Base-by-base conservation (phyloP, 23 tunicate genomes). In the Diplosoma virens region DNA sequence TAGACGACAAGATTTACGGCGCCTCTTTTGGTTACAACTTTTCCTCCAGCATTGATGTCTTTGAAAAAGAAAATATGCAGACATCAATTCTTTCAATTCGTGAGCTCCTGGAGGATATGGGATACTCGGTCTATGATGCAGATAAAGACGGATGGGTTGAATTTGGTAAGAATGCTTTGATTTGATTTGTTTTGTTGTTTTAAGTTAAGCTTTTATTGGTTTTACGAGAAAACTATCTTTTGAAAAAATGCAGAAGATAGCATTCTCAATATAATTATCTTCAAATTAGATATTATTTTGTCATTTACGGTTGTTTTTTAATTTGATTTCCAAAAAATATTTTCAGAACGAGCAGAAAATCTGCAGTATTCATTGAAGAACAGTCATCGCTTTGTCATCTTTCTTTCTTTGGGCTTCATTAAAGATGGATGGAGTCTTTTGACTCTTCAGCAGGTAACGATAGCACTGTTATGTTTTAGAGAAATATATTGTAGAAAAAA, bases 381-480 rank as follows among this genome's bases (percentile, higher is more conserved):
- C 30, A 47, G 86, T 58, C 86, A 81, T 29, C 50, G 86, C 9
- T 66, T 81, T 41, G 86, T 81, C 1, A 71, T 81, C 0, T 25
- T 81, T 14, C 30, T 81, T 11, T 58, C 79, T 2, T 58, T 61
- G 28, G 79, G 71, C 21, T 81, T 72, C 27, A 59, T 81, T 11
- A 81, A 81, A 46, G 86, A 81, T 55, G 63, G 66, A 18, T 81
- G 86, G 86, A 81, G 79, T 24, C 53, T 81, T 25, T 50, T 71
- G 23, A 20, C 69, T 3, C 61, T 81, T 30, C 79, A 81, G 28
- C 28, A 58, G 86, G 86, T 81, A 26, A 32, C 3, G 2, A 29
- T 14, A n/a, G n/a, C n/a, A n/a, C n/a, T n/a, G n/a, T n/a, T n/a
- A n/a, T n/a, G n/a, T n/a, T n/a, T n/a, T n/a, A n/a, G n/a, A n/a